Evolutionary conservation across 2,888 invertebrate species (phyloP).

Genomic region (Macropis europaea): DNA sequence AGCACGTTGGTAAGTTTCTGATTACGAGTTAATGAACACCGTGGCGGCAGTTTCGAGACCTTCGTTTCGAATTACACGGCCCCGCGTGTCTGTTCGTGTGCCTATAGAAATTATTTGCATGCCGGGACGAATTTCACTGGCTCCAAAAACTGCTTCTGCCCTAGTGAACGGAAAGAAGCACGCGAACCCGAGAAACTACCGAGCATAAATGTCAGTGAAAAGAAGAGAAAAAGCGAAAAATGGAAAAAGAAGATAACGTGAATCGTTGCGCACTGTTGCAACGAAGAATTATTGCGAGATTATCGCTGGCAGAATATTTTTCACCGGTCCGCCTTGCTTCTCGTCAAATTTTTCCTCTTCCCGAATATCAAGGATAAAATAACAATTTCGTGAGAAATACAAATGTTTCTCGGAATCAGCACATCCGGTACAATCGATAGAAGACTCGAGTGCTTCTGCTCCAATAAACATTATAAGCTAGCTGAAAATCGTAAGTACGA

Average conservation of each 20-base stretch:
- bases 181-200: constrained; percentile 45
- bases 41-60: constrained; percentile 20
- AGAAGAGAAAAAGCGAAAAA: neutral
- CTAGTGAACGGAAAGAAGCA: constrained; percentile 53
- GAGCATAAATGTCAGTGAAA: constrained; percentile 47
- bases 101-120: constrained; percentile 56
- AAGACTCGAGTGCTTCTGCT: neutral
- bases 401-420: too few relatives aligned
- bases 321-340: neutral
- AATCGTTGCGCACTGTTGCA: constrained; percentile 10
- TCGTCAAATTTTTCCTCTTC: neutral
- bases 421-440: too few relatives aligned
- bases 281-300: neutral
- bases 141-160: constrained; percentile 47
- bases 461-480: neutral
- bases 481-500: constrained; percentile 5
- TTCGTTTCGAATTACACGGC: constrained; percentile 36
- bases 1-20: constrained; percentile 4
- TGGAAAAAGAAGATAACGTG: neutral
- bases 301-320: neutral
- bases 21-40: constrained; percentile 8
- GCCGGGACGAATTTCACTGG: constrained; percentile 49
- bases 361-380: too few relatives aligned
- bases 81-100: constrained; percentile 7
- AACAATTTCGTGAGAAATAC: too few relatives aligned